A percentile compares a stretch with the other conserved stretches of the same genome.
These are phyloP conservation scores for Thunnus thynnus DNA, from an alignment of 2,113 vertebrate species.

Conservation along the genomic window DNA sequence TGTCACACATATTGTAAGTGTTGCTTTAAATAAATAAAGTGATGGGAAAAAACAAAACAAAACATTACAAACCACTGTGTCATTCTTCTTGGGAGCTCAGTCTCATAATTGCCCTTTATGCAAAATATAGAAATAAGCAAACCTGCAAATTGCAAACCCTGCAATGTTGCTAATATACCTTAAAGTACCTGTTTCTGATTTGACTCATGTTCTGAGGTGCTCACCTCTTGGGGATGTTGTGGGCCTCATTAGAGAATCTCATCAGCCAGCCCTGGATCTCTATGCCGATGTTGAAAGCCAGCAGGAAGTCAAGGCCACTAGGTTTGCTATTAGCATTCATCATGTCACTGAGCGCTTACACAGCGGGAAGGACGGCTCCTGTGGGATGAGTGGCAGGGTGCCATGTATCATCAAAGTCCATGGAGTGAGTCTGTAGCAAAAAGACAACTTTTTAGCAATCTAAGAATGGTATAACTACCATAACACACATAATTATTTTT, in stretches of 20 bases:
- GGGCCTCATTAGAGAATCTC: slow-evolving; percentile 90
- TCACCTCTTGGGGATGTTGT: slow-evolving; percentile 91
- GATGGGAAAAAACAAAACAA: too few relatives aligned
- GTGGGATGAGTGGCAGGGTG: slow-evolving; percentile 93
- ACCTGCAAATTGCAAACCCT: too few relatives aligned
- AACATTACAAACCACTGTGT: too few relatives aligned
- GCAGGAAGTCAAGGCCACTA: slow-evolving; percentile 87
- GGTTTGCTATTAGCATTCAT: slow-evolving; percentile 84
- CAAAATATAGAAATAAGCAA: too few relatives aligned
- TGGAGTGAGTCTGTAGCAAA: slow-evolving; percentile 88
- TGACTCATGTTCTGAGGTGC: not conserved
- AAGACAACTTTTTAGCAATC: not conserved
- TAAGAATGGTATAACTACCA: too few relatives aligned
- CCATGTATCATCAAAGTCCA: slow-evolving; percentile 95
- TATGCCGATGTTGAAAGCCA: slow-evolving; percentile 90
- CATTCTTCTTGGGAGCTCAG: too few relatives aligned
- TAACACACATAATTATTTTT: too few relatives aligned
- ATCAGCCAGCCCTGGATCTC: slow-evolving; percentile 92
- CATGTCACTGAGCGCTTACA: slow-evolving; percentile 90
- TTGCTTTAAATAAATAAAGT: too few relatives aligned
- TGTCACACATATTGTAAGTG: too few relatives aligned
- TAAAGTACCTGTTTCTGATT: not conserved
- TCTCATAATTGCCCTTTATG: too few relatives aligned
- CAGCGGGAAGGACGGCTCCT: slow-evolving; percentile 89
- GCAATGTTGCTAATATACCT: not conserved